Percentiles rank a stretch among this genome's conserved stretches.
These are phyloP conservation scores for Eueremaeus valkanovi DNA, from an alignment of 2,888 invertebrate genomes.

Conservation along the genomic window DNA sequence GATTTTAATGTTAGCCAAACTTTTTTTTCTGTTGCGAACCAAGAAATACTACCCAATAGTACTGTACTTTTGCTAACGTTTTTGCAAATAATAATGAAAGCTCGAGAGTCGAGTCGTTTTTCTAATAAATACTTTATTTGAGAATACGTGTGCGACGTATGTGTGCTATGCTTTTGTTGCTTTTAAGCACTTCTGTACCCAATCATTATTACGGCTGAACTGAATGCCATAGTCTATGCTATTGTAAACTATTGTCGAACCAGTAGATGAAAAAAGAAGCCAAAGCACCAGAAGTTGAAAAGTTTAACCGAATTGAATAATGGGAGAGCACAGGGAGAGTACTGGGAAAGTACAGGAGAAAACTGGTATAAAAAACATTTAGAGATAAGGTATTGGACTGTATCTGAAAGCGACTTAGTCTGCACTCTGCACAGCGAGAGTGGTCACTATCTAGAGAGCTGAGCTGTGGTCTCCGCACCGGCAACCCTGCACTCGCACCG, in stretches of 20 bases:
- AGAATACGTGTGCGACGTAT: background rate
- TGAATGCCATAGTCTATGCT: background rate
- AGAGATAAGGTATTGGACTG: background rate
- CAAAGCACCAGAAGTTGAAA: slow-evolving; percentile 18
- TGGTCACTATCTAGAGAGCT: slow-evolving; percentile 15
- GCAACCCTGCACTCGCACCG: slow-evolving; percentile 3
- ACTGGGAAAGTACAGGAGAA: too few species aligned
- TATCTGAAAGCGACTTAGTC: background rate
- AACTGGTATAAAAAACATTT: background rate
- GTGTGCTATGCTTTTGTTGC: background rate
- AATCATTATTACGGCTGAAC: slow-evolving; percentile 20
- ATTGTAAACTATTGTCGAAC: background rate
- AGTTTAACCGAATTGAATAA: slow-evolving; percentile 33
- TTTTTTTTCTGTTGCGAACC: background rate
- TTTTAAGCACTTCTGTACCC: slow-evolving; percentile 32
- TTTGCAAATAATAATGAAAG: slow-evolving; percentile 12
- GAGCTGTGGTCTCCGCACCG: background rate
- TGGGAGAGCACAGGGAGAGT: background rate
- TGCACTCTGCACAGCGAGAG: too few species aligned
- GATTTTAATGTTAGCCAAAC: background rate
- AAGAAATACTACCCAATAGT: background rate
- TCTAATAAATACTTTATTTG: slow-evolving; percentile 32
- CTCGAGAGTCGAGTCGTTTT: background rate
- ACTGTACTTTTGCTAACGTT: slow-evolving; percentile 11
- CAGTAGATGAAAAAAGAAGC: background rate